Percentiles rank a stretch among this genome's conserved stretches.
phyloP scores from a whole-genome alignment of 2,888 invertebrate species.

The Antitype chi region DNA sequence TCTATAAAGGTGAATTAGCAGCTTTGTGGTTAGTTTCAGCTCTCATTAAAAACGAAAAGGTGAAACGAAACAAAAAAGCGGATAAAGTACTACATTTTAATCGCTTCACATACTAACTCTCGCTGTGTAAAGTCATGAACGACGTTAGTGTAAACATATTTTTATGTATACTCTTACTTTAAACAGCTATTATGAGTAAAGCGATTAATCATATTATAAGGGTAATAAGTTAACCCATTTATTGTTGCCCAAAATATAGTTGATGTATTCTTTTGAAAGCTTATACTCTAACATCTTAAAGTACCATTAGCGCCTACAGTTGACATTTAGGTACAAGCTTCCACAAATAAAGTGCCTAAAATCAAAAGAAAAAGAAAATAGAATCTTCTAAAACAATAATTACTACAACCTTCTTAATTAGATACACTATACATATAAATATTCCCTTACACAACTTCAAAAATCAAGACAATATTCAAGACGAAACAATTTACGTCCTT shows the following conservation, averaged over 20 bases:
- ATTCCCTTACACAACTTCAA: background rate
- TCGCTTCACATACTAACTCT: too few species aligned
- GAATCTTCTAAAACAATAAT: background rate
- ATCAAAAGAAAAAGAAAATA: too few species aligned
- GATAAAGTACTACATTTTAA: background rate
- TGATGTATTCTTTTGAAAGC: too few species aligned
- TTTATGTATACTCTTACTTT: background rate
- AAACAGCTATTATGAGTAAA: background rate
- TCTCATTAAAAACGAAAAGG: background rate
- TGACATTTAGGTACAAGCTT: too few species aligned
- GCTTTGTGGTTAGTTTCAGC: background rate
- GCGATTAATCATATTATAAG: background rate
- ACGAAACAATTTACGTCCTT: slow-evolving; percentile 52
- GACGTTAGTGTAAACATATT: background rate
- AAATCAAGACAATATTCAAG: background rate
- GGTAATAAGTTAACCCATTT: background rate
- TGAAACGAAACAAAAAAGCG: too few species aligned
- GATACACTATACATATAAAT: background rate
- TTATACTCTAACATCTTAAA: too few species aligned
- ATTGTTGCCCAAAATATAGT: background rate
- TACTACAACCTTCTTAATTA: background rate
- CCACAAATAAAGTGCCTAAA: too few species aligned
- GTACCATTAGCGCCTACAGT: too few species aligned
- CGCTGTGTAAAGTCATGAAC: background rate
- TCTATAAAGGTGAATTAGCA: background rate